Conservation (phyloP, 2,797 vertebrate genomes). For the Carcharodon carcharias region DNA sequence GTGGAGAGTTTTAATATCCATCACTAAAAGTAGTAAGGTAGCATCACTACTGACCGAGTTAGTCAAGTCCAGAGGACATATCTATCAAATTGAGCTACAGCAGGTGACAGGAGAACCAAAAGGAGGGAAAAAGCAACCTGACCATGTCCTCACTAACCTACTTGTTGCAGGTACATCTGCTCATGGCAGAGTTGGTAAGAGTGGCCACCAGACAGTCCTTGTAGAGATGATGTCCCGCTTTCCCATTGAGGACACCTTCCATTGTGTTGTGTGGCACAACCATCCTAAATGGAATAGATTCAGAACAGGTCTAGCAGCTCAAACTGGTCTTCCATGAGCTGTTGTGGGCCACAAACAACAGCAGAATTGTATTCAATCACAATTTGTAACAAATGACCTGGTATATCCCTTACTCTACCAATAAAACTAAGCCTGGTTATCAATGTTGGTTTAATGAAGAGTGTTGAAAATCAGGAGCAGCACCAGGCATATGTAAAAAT, state of each 20-base stretch:
- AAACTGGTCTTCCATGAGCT: not conserved
- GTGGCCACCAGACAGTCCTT: not conserved
- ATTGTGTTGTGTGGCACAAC: not conserved
- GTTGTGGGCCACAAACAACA: not conserved
- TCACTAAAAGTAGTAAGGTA: too few species aligned
- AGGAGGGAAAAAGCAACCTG: not conserved
- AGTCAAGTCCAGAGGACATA: too few species aligned
- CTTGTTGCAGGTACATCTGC: not conserved
- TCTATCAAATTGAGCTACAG: too few species aligned
- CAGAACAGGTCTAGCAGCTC: not conserved
- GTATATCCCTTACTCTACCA: not conserved
- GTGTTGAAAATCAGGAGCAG: not conserved
- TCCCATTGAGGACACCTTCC: not conserved
- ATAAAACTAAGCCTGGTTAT: not conserved
- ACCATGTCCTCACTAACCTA: not conserved
- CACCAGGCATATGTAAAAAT: not conserved
- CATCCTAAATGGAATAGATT: not conserved
- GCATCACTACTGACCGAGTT: too few species aligned
- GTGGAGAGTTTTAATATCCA: too few species aligned
- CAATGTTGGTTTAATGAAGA: not conserved
- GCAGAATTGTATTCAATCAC: not conserved
- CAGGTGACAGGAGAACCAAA: too few species aligned
- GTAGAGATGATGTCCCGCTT: not conserved
- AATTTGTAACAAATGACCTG: not conserved
- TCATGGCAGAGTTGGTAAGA: not conserved